phyloP scores from a whole-genome alignment of 1,140 invertebrate species.

The Watersipora subatra region DNA sequence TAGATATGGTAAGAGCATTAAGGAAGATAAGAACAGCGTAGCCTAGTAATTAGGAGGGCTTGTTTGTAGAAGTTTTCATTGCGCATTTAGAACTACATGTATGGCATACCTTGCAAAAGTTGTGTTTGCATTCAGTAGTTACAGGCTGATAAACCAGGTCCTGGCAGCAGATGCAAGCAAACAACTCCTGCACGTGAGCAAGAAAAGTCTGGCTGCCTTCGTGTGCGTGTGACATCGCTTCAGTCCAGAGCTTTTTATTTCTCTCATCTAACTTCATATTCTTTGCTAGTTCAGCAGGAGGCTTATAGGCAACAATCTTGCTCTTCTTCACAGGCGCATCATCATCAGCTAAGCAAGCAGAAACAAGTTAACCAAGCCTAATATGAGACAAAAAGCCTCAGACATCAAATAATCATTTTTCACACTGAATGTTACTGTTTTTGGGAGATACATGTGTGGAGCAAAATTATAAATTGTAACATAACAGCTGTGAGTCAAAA shows the following conservation, averaged over 20 bases:
- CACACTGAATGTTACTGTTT: neutral
- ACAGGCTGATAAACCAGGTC: slow-evolving; percentile 58
- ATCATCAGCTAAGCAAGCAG: neutral
- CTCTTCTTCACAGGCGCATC: slow-evolving; percentile 31
- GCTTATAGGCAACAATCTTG: slow-evolving; percentile 40
- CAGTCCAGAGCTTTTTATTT: slow-evolving; percentile 57
- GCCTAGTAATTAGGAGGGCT: neutral
- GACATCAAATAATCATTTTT: neutral
- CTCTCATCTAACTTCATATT: slow-evolving; percentile 47
- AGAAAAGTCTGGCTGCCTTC: slow-evolving; percentile 45
- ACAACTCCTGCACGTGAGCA: slow-evolving; percentile 51
- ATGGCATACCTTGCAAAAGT: slow-evolving; percentile 55
- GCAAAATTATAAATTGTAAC: neutral
- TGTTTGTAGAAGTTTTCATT: neutral
- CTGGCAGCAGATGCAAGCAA: slow-evolving; percentile 67
- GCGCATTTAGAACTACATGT: neutral
- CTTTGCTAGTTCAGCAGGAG: slow-evolving; percentile 42
- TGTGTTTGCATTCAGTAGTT: slow-evolving; percentile 61
- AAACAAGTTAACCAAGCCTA: neutral
- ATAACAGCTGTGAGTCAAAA: neutral
- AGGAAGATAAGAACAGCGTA: no score
- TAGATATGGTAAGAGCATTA: no score
- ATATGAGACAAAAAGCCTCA: neutral
- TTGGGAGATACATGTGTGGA: neutral
- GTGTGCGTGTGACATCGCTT: slow-evolving; percentile 33